phyloP scores from a whole-genome alignment of 92 coral and sea anemone genomes.

The Meandrina meandrites region DNA sequence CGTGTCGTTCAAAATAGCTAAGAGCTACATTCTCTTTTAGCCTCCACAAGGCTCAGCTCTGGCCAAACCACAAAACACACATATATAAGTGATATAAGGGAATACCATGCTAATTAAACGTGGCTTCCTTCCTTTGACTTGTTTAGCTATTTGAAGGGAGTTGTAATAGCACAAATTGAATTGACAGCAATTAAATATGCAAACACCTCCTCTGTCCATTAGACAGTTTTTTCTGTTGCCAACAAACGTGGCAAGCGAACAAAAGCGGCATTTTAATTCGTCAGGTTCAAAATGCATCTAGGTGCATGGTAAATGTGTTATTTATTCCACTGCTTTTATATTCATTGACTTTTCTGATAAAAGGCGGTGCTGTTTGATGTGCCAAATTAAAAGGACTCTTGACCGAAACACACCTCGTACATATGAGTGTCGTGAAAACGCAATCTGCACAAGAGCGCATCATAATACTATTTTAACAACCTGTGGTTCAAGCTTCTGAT shows the following conservation, averaged over 20 bases:
- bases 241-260: background rate
- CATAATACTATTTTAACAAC: slow-evolving; percentile 6
- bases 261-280: background rate
- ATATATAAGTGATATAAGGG: background rate
- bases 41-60: background rate
- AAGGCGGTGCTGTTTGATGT: slow-evolving; percentile 52
- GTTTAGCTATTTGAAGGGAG: background rate
- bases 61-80: slow-evolving; percentile 14
- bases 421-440: background rate
- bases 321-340: slow-evolving; percentile 23
- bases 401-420: slow-evolving; percentile 11
- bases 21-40: background rate
- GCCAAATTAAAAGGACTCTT: slow-evolving; percentile 29
- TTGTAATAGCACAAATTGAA: slow-evolving; percentile 7
- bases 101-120: slow-evolving; percentile 1
- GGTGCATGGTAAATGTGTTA: background rate
- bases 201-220: slow-evolving; percentile 17
- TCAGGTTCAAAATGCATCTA: background rate
- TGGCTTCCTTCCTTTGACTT: slow-evolving; percentile 9
- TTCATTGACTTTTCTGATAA: slow-evolving; percentile 16
- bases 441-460: background rate
- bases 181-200: slow-evolving; percentile 35
- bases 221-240: slow-evolving; percentile 5
- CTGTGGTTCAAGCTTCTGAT: slow-evolving; percentile 14
- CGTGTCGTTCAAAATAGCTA: background rate